Percentiles rank a stretch among this genome's conserved stretches.
These are phyloP conservation scores for Apogon hyalosoma DNA, from an alignment of 2,797 vertebrate species.

Conservation along the genomic window DNA sequence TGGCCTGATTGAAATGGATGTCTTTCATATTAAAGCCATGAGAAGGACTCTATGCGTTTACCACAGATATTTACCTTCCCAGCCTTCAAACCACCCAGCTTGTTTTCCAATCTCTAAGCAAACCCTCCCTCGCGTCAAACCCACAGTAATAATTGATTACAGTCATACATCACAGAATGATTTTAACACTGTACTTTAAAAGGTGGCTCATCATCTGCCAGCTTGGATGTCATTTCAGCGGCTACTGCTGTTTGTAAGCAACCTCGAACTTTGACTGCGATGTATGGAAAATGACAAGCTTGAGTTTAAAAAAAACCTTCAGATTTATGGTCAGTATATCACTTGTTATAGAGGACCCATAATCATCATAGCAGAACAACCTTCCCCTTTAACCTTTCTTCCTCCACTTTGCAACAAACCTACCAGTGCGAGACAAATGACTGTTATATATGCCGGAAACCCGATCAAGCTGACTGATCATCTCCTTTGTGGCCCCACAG, in stretches of 20 bases:
- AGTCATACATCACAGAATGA: slow-evolving; percentile 53
- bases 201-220: slow-evolving; percentile 30
- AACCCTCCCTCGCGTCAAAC: slow-evolving; percentile 42
- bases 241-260: neutral
- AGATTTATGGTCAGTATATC: too few species aligned
- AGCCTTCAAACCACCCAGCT: slow-evolving; percentile 39
- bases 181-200: slow-evolving; percentile 37
- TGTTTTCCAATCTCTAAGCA: slow-evolving; percentile 61
- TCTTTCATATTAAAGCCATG: slow-evolving; percentile 69
- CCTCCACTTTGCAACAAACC: slow-evolving; percentile 18
- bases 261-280: too few species aligned
- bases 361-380: neutral
- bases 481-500: slow-evolving; percentile 40
- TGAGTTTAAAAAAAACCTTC: too few species aligned
- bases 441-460: slow-evolving; percentile 50
- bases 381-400: slow-evolving; percentile 12
- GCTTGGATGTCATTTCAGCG: slow-evolving; percentile 22
- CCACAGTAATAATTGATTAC: slow-evolving; percentile 64
- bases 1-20: slow-evolving; percentile 74
- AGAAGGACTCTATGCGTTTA: slow-evolving; percentile 56
- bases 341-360: too few species aligned
- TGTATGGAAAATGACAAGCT: too few species aligned
- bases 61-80: slow-evolving; percentile 44
- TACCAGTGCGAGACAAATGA: slow-evolving; percentile 46
- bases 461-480: slow-evolving; percentile 56